Base-by-base conservation (phyloP, 2,113 vertebrate genomes). In the Ammodytes marinus region DNA sequence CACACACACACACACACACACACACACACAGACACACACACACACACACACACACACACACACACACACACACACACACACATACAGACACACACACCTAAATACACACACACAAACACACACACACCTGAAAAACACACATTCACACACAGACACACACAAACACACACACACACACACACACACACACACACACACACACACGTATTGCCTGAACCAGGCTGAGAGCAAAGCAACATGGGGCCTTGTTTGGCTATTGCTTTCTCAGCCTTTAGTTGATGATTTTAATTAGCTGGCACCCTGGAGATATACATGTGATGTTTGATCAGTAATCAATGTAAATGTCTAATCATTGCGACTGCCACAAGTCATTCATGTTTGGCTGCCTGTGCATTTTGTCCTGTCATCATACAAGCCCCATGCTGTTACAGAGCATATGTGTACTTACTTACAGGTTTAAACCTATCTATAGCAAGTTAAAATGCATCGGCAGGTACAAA, bases 291-390 rank as follows among this genome's bases (percentile, higher is more conserved):
- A 77, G 40, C 61, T 78, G 45, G 40, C n/a, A 69, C 45, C 3
- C 54, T 49, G 45, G 6, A 57, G 27, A 73, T 66, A 53, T 40
- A 64, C 49, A 39, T 74, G 19, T 80, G 53, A 60, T 66, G 39
- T 80, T 49, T 79, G 39, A 84, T 77, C 45, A 61, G 11, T 69
- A 69, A 65, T 79, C 63, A 75, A 27, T 78, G 55, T 70, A 59
- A 63, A 55, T 85, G 82, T 53, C 7, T 59, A 68, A 77, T 74
- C 43, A 52, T 66, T 8, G 2, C 19, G 57, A 39, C 50, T 69
- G 74, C 67, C 17, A 43, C 10, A 8, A 43, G 4, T 53, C 43
- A 80, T 52, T 55, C 1, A 68, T 59, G 43, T 68, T 47, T 39
- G 42, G 12, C 67, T 60, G 0, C 6, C 57, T 59, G 39, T 40